Evolutionary conservation across 1,140 invertebrate genomes (phyloP), one percentile per base, ranked within the genome.

Genomic region (Bombus sylvicola): DNA sequence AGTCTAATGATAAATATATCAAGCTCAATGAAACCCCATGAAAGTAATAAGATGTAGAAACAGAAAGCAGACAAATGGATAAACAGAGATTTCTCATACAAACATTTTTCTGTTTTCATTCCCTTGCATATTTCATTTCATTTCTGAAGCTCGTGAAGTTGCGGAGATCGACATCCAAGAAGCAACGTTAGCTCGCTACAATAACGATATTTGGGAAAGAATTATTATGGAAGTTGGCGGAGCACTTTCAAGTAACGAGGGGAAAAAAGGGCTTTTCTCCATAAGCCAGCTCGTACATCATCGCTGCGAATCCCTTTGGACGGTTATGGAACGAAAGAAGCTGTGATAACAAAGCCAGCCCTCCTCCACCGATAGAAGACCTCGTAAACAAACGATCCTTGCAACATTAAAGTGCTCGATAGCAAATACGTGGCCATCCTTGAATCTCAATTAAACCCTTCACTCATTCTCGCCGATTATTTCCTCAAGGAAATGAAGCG

Each of bases 121-220:
- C 41, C 41, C 25, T 79, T 86, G 75, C 83, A 76, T 82, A 79
- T 77, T 72, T 81, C 88, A 76, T 89, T 85, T 84, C 66, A 80
- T 81, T 75, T 77, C n/a, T 34, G 57, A 82, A 43, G 68, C 28
- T 4, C 25, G 78, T 57, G 77, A 81, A 73, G 74, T 76, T 57
- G 39, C 43, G 57, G 62, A 81, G 83, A 91, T 90, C 87, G 87
- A 91, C 85, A 80, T 81, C 53, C 68, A 89, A 89, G 75, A 80
- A 78, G 87, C 69, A 83, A 82, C 73, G 43, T 80, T 83, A 53
- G 62, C 64, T 18, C 9, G 87, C 76, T 87, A 89, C 88, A 89
- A 92, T 92, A 89, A 92, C 90, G 91, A 92, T 92, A 92, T 92
- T 92, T 86, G 89, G 76, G 83, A 92, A 91, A 92, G 91, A 92